Evolutionary conservation across 2,797 vertebrate species (phyloP).

Genomic region (Sternarchorhynchus goeldii): DNA sequence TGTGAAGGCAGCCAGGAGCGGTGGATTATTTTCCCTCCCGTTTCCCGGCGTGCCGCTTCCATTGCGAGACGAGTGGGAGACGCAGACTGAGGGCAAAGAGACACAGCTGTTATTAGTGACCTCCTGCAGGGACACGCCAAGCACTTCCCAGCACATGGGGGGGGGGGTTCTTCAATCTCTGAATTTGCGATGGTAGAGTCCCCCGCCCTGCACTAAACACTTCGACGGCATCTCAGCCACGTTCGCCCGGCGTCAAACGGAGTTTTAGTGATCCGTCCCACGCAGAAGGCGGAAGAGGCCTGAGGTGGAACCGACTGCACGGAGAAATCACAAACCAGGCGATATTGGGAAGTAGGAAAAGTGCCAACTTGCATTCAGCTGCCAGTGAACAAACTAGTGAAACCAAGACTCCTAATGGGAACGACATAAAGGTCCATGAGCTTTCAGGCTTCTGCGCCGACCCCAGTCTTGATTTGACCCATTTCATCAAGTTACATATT

Average conservation of each 20-base stretch:
- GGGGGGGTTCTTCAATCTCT: not conserved
- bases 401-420: not conserved
- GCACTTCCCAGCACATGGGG: slow-evolving; percentile 26
- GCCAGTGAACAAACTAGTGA: no score
- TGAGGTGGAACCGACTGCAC: not conserved
- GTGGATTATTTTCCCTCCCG: slow-evolving; percentile 3
- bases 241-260: not conserved
- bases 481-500: slow-evolving; percentile 56
- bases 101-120: slow-evolving; percentile 54
- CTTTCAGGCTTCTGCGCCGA: slow-evolving; percentile 58
- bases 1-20: slow-evolving; percentile 6
- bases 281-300: not conserved
- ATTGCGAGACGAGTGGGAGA: not conserved
- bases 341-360: no score
- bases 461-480: slow-evolving; percentile 62
- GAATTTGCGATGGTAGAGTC: no score
- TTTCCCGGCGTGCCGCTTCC: not conserved
- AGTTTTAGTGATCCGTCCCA: not conserved
- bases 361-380: no score
- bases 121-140: slow-evolving; percentile 36
- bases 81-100: slow-evolving; percentile 38
- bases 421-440: slow-evolving; percentile 31
- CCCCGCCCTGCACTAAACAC: no score
- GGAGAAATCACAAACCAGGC: no score
- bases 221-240: not conserved